Base-by-base conservation (phyloP, 2,888 invertebrate species). In the Troilus luridus region DNA sequence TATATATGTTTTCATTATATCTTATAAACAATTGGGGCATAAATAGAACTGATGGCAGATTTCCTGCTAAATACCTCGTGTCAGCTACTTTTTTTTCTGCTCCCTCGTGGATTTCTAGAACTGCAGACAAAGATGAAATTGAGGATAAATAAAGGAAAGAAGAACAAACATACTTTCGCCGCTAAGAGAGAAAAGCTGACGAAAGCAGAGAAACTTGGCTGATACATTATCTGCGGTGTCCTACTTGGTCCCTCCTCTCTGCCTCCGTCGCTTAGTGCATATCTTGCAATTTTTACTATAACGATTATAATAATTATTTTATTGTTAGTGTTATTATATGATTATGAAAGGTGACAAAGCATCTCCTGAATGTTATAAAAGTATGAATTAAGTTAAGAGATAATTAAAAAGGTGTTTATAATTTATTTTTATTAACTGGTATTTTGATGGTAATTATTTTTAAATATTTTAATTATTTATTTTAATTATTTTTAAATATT, bases 121-220 rank as follows among this genome's bases (percentile, higher is more conserved):
- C 27, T 77, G 72, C 72, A 77, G 72, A 77, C 72, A 19, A 77
- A 77, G 72, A 77, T 77, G 72, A 77, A 77, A 77, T 77, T 77
- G 72, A 77, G 27, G 72, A 77, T 77, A 77, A 77, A 77, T 77
- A 77, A 77, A 77, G 41, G 72, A 77, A 19, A 77, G 72, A 77
- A 27, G 72, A 67, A 77, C 72, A 77, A 77, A 77, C 72, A 77
- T 77, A 77, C 72, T 77, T 77, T 77, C 72, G 72, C 72, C 41
- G 41, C 72, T 41, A 27, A 77, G 17, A 77, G 72, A 19, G 72
- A 77, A 77, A 77, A 77, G 72, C 72, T 77, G 72, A 77, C 72
- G 72, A 77, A 77, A 77, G 72, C 72, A 77, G 72, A 41, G 72
- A 77, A 77, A 77, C 72, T 77, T 77, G 27, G 72, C 72, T 77